These are phyloP conservation scores for Etheostoma nigrum DNA, from an alignment of 2,797 vertebrate species.

Conservation along the genomic window DNA sequence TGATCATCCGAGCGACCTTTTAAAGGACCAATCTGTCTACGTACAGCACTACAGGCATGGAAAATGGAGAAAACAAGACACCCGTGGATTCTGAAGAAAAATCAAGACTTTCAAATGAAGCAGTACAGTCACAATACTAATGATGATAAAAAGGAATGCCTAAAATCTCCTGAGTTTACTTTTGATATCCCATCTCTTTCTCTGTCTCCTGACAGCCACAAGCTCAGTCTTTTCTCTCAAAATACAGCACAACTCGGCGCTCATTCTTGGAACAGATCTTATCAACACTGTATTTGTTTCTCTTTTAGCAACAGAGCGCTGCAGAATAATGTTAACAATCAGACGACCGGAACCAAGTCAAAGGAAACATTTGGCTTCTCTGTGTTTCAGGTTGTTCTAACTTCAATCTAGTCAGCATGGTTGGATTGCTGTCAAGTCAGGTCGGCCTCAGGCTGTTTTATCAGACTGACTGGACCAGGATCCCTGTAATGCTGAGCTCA, in stretches of 20 bases:
- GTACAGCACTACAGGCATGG: not conserved
- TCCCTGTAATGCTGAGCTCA: constrained; percentile 52
- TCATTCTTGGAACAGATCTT: constrained; percentile 26
- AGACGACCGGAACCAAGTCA: constrained; percentile 1
- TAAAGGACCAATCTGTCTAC: not conserved
- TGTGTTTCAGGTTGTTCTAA: constrained; percentile 1
- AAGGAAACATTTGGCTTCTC: constrained; percentile 8
- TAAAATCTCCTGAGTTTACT: not conserved
- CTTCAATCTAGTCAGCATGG: constrained; percentile 3
- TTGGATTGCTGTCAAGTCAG: constrained; percentile 39
- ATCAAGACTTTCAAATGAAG: not conserved
- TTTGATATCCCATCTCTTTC: not conserved
- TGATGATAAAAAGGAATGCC: not conserved
- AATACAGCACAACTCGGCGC: not conserved
- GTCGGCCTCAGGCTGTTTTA: constrained; percentile 39
- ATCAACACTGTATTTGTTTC: constrained; percentile 16
- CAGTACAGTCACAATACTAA: not conserved
- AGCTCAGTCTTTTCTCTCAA: constrained; percentile 9
- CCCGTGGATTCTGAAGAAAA: not conserved
- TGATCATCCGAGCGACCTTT: too few relatives aligned
- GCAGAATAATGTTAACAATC: constrained; percentile 23
- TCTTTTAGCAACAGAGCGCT: not conserved
- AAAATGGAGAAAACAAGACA: not conserved
- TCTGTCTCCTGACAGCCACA: not conserved
- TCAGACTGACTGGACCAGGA: constrained; percentile 25